Evolutionary conservation across 2,888 invertebrate species (phyloP).

Genomic region (Cryptosula pallasiana): DNA sequence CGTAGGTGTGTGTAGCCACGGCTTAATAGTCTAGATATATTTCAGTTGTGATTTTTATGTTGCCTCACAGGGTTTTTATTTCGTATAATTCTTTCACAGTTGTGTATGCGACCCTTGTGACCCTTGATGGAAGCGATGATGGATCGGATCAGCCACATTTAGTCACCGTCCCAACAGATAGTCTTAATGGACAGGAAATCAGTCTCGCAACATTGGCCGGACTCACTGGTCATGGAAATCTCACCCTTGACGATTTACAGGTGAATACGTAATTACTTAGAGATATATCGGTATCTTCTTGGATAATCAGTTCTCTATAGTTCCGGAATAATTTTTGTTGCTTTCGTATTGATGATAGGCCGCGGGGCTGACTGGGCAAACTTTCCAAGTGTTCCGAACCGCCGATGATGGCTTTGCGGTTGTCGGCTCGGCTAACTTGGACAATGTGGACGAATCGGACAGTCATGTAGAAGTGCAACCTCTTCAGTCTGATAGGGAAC

Average conservation of each 20-base stretch:
- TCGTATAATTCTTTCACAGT: not conserved
- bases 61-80: not conserved
- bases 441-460: not conserved
- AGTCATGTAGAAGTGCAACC: not conserved
- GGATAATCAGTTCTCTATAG: too few relatives aligned
- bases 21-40: too few relatives aligned
- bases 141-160: not conserved
- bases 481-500: not conserved
- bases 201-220: not conserved
- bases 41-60: too few relatives aligned
- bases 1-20: too few relatives aligned
- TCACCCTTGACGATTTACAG: not conserved
- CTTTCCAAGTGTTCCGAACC: slow-evolving; percentile 15
- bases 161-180: slow-evolving; percentile 2
- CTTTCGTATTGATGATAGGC: not conserved
- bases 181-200: slow-evolving; percentile 11
- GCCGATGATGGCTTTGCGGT: slow-evolving; percentile 3
- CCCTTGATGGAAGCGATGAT: slow-evolving; percentile 6
- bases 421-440: not conserved
- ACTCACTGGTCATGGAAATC: not conserved
- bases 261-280: not conserved
- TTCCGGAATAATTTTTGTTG: too few relatives aligned
- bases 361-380: not conserved
- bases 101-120: slow-evolving; percentile 2
- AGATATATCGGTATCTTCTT: too few relatives aligned